Evolutionary conservation across 1,140 invertebrate genomes (phyloP), one percentile per base, ranked within the genome.

Genomic region (Danaus plexippus): DNA sequence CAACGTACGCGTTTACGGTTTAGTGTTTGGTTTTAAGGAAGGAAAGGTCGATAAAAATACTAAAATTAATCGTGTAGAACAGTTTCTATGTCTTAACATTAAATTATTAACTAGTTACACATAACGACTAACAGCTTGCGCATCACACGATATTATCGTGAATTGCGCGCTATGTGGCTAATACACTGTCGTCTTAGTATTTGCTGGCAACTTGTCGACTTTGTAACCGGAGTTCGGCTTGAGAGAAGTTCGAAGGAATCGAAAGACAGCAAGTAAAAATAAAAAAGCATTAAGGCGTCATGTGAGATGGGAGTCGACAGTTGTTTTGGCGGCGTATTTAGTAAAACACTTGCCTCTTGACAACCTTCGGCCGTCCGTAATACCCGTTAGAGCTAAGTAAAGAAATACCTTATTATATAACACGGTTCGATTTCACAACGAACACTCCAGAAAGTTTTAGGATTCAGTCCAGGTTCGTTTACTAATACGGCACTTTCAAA

Each of bases 1-100:
- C 46, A 51, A 63, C 63, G 63, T 57, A 66, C 59, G 60, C 50
- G 22, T 32, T 32, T 8, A 43, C 49, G 54, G 59, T 69, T 79
- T 79, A 84, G 74, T 84, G 90, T 92, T 92, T 93, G 89, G 92
- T 90, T 92, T 93, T 92, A 88, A 94, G 89, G 90, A 93, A 93
- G 89, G 92, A 93, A 66, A 91, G 88, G 89, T 91, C 90, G 88
- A 91, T 91, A 88, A 92, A 91, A 90, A 91, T 90, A 89, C 90
- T 91, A 89, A 89, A 80, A 89, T 90, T 89, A 89, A 88, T 87
- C 66, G 81, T 88, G 85, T 87, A 89, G 85, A 81, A 85, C 73
- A 80, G 74, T 83, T 80, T 82, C 81, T 53, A 47, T 64, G 67
- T 52, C 68, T 77, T 79, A 76, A 71, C 55, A 69, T 64, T 68